These are phyloP conservation scores for Latheticus oryzae DNA, from an alignment of 2,888 invertebrate genomes.

Conservation along the genomic window DNA sequence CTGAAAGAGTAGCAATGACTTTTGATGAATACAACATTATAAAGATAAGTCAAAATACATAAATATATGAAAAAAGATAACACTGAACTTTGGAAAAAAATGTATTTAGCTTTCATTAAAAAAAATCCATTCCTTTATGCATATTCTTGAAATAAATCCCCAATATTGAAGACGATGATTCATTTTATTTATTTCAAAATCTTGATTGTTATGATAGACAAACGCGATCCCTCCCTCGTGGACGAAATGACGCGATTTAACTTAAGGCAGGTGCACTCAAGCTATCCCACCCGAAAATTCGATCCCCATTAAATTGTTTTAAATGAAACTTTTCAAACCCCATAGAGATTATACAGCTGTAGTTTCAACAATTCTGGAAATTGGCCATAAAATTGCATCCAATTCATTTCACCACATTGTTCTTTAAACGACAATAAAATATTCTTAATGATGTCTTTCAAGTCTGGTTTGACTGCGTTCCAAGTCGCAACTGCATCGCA, in stretches of 20 bases:
- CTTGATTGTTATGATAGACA: conserved; percentile 29
- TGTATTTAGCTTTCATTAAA: no score
- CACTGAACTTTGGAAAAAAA: conserved; percentile 18
- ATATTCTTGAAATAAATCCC: conserved; percentile 23
- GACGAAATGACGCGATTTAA: conserved; percentile 54
- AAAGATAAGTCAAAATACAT: conserved; percentile 10
- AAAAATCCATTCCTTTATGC: conserved; percentile 11
- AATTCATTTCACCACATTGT: conserved; percentile 96
- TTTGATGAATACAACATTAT: conserved; percentile 13
- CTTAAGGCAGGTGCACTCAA: conserved; percentile 62
- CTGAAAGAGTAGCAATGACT: conserved; percentile 1
- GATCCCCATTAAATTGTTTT: conserved; percentile 46
- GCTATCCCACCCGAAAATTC: conserved; percentile 58
- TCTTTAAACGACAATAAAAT: conserved; percentile 96
- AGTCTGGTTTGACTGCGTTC: conserved; percentile 84
- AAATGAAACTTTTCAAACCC: conserved; percentile 55
- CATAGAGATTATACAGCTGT: conserved; percentile 86
- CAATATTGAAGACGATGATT: conserved; percentile 15
- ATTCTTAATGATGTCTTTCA: conserved; percentile 93
- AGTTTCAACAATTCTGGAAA: conserved; percentile 94
- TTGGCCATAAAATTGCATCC: conserved; percentile 95
- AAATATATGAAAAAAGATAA: conserved; percentile 7
- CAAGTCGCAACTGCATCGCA: conserved; percentile 99
- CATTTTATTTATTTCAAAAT: conserved; percentile 14
- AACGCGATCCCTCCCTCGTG: conserved; percentile 58